phyloP scores from a whole-genome alignment of 2,888 invertebrate species.

The Caprella mutica region DNA sequence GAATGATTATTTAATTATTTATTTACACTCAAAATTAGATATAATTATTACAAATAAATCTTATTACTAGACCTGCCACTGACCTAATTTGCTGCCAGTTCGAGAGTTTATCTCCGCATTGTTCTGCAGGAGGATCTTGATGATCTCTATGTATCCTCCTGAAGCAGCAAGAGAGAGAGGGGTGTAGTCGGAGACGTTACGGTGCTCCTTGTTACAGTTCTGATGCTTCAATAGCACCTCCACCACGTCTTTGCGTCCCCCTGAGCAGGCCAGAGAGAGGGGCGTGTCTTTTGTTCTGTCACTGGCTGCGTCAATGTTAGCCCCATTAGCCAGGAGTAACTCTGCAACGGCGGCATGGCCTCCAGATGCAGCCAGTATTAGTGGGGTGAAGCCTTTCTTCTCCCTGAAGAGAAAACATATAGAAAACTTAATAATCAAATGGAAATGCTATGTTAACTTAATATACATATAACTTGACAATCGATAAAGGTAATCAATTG shows the following conservation, averaged over 20 bases:
- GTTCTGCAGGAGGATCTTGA: constrained; percentile 78
- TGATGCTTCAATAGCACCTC: constrained; percentile 42
- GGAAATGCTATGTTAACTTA: too few relatives aligned
- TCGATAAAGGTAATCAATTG: too few relatives aligned
- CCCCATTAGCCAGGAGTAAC: constrained; percentile 78
- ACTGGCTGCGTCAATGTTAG: constrained; percentile 97
- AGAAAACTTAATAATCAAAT: too few relatives aligned
- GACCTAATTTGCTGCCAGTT: constrained; percentile 89
- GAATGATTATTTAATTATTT: too few relatives aligned
- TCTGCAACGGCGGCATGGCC: constrained; percentile 88
- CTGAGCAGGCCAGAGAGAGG: constrained; percentile 89
- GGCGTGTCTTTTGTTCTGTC: constrained; percentile 99
- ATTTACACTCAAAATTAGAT: too few relatives aligned
- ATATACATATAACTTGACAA: too few relatives aligned
- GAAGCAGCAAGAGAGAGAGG: constrained; percentile 97
- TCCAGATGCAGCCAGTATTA: constrained; percentile 93
- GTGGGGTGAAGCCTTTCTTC: constrained; percentile 96
- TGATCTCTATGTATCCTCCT: constrained; percentile 96
- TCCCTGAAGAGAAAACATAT: too few relatives aligned
- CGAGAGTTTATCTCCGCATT: constrained; percentile 98
- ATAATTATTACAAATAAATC: too few relatives aligned
- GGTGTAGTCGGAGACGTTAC: constrained; percentile 98
- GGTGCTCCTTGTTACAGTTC: constrained; percentile 92
- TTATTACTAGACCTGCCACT: too few relatives aligned
- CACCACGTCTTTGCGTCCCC: constrained; percentile 72